Base-by-base conservation (phyloP, 2,888 invertebrate species). In the Mechanitis messenoides region DNA sequence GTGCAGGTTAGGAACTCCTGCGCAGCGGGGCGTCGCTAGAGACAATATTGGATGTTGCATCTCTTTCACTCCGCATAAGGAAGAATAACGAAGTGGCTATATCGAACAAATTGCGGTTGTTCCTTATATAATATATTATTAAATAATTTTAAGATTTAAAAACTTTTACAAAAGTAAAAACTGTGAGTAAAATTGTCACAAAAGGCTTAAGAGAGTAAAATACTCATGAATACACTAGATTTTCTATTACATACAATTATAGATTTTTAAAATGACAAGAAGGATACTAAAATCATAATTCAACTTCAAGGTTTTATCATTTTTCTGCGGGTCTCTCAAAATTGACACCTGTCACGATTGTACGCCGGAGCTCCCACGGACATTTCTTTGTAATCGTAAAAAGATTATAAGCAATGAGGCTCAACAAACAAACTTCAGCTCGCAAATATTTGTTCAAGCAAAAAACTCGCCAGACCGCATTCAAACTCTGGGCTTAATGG, bases 331-430 rank as follows among this genome's bases (percentile, higher is more conserved):
- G 64, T 69, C 66, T 70, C 68, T 69, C 69, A 74, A 74, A 73
- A 73, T 72, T 72, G 74, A 74, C 74, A 74, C 72, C 73, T 74
- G 74, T 73, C 74, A 70, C 62, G 66, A 69, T 65, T 64, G 63
- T 67, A 63, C 69, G 60, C 64, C 61, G 58, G 56, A 61, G 72
- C 72, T 72, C 72, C 72, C 72, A 72, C 71, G 69, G 68, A 70
- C 71, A 61, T 64, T 65, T 64, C 67, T 66, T 69, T 66, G 71
- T 67, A 55, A 53, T 63, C 64, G 56, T 65, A 62, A 63, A 59
- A 64, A 69, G 65, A 64, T 68, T 65, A 66, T 65, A 57, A 64
- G 70, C 67, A 65, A 65, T 66, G 66, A 68, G 67, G 61, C 65
- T 57, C 60, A 60, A 66, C 63, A 69, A 71, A 69, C 66, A 69